Evolutionary conservation across 1,140 invertebrate species (phyloP).

Genomic region (Drosophila punjabiensis): DNA sequence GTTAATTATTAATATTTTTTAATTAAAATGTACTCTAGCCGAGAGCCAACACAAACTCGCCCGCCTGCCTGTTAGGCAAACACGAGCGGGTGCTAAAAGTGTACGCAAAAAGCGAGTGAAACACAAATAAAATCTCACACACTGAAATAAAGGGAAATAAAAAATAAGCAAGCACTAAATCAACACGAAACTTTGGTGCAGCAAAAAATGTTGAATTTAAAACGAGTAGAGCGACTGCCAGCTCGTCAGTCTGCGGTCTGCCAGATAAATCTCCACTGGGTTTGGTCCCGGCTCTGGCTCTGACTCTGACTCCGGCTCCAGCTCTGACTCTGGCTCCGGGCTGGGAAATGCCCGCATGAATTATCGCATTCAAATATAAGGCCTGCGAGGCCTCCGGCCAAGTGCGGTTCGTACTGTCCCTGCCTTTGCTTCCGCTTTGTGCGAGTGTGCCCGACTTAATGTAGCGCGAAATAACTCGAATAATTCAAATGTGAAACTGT

Average conservation of each 20-base stretch:
- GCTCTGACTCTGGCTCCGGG: constrained; percentile 20
- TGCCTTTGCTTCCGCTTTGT: neutral
- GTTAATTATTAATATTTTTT: constrained; percentile 80
- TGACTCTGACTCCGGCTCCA: constrained; percentile 14
- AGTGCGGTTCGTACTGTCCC: constrained; percentile 14
- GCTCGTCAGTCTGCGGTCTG: constrained; percentile 47
- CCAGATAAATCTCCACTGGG: constrained; percentile 48
- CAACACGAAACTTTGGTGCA: constrained; percentile 41
- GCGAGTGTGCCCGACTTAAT: constrained; percentile 44
- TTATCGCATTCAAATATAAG: constrained; percentile 62
- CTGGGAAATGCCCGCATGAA: constrained; percentile 51
- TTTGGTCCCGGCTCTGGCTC: constrained; percentile 18
- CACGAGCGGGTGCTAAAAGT: constrained; percentile 39
- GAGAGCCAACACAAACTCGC: constrained; percentile 40
- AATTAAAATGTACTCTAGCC: constrained; percentile 70
- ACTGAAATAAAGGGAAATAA: constrained; percentile 24
- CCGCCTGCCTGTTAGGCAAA: constrained; percentile 44
- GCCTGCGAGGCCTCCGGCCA: constrained; percentile 29
- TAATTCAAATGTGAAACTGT: constrained; percentile 57
- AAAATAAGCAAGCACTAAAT: constrained; percentile 56
- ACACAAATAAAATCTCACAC: constrained; percentile 41
- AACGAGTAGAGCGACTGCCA: constrained; percentile 27
- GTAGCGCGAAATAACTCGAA: constrained; percentile 76
- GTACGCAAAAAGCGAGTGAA: constrained; percentile 21
- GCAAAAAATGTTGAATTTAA: constrained; percentile 39